Base-by-base conservation (phyloP, 1,140 invertebrate genomes). In the Pseudobourletiella spinata region DNA sequence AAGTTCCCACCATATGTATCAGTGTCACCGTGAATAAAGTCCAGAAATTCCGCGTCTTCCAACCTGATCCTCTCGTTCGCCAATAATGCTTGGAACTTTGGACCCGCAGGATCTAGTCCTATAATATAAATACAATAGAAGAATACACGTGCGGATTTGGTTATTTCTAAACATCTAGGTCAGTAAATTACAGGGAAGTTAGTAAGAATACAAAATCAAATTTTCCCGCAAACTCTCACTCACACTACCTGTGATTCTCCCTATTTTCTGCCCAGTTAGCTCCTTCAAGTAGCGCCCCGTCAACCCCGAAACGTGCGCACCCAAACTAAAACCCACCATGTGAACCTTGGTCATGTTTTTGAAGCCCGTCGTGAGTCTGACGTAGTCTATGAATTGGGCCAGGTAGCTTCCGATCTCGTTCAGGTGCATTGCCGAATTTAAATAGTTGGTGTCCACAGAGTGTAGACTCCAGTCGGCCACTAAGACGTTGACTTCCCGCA, bases 301-400 rank as follows among this genome's bases (percentile, higher is more conserved):
- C 8, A 64, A 25, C 1, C 65, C 65, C 16, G 57, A 56, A 20
- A 67, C 65, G 50, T 67, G 65, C 14, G 65, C 46, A n/a, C 65
- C 65, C 22, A 67, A 57, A 39, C 55, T 59, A 51, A 67, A 67
- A 16, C 65, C 65, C 11, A 67, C 14, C 35, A 67, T 20, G 29
- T 67, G 65, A 18, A 67, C 46, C 43, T 54, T 46, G 18, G 26
- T 22, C 25, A 46, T 50, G 43, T 46, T 59, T n/a, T 28, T 50
- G 28, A 48, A 48, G 6, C 4, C 20, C 6, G 20, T 22, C 11
- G 44, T 15, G 6, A 11, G 11, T 22, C 18, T 11, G 6, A 48
- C 20, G 44, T 11, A 48, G 20, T 11, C 6, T 6, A 48, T 4
- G 44, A 48, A 22, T 18, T 14, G 14, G 6, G 44, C 44, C 20